phyloP scores from a whole-genome alignment of 2,113 vertebrate species.

The Marcusenius ussheri region DNA sequence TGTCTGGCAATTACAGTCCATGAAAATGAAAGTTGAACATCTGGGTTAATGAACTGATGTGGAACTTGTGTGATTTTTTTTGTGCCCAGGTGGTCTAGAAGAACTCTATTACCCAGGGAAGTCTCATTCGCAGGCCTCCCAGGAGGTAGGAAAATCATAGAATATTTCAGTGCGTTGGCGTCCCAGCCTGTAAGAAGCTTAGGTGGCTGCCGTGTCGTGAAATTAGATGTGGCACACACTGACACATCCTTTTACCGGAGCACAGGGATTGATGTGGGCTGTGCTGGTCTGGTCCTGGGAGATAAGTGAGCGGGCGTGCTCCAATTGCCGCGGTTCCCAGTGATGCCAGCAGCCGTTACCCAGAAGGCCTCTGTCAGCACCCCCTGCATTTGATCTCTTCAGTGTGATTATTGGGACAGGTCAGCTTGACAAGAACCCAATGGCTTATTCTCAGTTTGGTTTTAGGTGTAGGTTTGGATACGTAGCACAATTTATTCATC shows the following conservation, averaged over 20 bases:
- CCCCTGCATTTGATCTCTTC: conserved; percentile 28
- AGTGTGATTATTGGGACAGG: background rate
- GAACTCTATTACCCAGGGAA: background rate
- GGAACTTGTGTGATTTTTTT: background rate
- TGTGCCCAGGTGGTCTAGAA: background rate
- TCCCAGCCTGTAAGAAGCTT: conserved; percentile 44
- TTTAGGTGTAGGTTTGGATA: background rate
- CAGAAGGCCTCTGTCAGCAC: conserved; percentile 26
- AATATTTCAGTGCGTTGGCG: conserved; percentile 10
- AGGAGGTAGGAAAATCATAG: background rate
- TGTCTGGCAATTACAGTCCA: background rate
- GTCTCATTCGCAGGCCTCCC: background rate
- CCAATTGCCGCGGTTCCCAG: background rate
- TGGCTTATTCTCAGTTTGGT: background rate
- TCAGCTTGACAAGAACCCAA: background rate
- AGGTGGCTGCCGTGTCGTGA: conserved; percentile 40
- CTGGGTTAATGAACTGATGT: background rate
- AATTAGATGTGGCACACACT: conserved; percentile 40
- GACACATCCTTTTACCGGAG: conserved; percentile 28
- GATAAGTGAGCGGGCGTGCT: conserved; percentile 49
- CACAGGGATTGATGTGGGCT: conserved; percentile 37
- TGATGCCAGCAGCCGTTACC: background rate
- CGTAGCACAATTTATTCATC: background rate
- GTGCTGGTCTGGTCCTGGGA: conserved; percentile 48
- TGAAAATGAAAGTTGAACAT: background rate